These are phyloP conservation scores for Perizoma flavofasciatum DNA, from an alignment of 2,888 invertebrate species.

Conservation along the genomic window DNA sequence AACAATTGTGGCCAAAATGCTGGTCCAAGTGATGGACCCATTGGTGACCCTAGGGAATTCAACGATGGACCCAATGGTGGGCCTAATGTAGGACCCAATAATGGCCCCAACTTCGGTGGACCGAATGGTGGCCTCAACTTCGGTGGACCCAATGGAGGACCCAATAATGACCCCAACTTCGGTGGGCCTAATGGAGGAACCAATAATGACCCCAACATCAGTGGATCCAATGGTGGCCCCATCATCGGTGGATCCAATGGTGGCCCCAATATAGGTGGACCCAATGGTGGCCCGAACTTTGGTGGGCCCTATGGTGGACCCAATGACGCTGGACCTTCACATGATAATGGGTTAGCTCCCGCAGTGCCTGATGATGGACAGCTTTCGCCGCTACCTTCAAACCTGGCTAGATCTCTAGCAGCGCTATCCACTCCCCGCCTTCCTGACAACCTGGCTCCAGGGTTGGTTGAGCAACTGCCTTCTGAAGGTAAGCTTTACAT, in stretches of 20 bases:
- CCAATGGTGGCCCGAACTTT: not conserved
- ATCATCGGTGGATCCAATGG: no score
- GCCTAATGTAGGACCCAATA: no score
- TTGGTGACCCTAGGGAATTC: not conserved
- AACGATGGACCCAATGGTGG: not conserved
- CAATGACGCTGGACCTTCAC: constrained; percentile 3
- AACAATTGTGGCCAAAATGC: not conserved
- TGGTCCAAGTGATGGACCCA: not conserved
- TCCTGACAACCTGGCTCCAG: constrained; percentile 84
- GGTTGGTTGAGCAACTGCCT: constrained; percentile 87
- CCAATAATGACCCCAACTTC: no score
- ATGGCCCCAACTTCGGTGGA: no score
- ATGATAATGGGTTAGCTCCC: constrained; percentile 13
- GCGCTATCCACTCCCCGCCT: constrained; percentile 84
- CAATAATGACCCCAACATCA: no score
- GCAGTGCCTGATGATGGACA: constrained; percentile 19
- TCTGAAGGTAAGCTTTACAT: constrained; percentile 84
- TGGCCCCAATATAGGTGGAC: no score
- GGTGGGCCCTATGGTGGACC: not conserved
- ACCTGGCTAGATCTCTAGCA: constrained; percentile 85
- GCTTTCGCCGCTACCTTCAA: constrained; percentile 71
- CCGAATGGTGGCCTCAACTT: no score
- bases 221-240: no score
- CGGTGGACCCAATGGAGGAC: no score
- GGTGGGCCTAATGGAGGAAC: no score